A percentile compares a stretch with the other conserved stretches of the same genome.
Conservation (phyloP, 37 sponge, comb jelly and placozoan species). For the Diacarnus erythraeanus region DNA sequence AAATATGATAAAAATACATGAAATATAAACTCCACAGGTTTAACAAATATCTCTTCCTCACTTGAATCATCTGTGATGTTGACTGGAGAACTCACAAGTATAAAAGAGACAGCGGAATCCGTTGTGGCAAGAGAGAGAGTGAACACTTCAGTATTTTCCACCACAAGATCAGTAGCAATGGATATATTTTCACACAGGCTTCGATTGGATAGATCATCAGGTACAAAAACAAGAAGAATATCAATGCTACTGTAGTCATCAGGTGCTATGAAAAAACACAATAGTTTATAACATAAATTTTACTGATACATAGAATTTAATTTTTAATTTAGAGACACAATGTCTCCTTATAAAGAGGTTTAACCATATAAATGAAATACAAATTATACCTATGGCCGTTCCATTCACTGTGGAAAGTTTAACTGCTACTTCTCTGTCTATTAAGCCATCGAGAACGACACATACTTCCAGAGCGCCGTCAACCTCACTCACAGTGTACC, state of each 20-base stretch:
- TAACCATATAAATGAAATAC: background rate
- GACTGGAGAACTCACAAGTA: too few relatives aligned
- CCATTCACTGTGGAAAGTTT: background rate
- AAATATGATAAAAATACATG: too few relatives aligned
- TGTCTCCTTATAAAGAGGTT: background rate
- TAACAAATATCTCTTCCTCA: too few relatives aligned
- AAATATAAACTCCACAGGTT: too few relatives aligned
- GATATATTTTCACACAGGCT: background rate
- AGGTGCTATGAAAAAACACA: background rate
- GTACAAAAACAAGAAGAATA: too few relatives aligned
- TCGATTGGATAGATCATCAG: background rate
- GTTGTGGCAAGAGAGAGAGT: background rate
- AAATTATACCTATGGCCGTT: background rate
- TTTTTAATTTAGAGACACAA: too few relatives aligned
- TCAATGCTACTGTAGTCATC: background rate
- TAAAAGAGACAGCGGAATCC: background rate
- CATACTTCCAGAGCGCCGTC: background rate
- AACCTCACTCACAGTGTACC: background rate
- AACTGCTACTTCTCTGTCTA: background rate
- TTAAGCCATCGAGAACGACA: background rate
- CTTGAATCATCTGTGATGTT: background rate
- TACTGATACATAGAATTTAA: background rate
- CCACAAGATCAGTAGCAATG: background rate
- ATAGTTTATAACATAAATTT: too few relatives aligned
- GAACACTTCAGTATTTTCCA: background rate